These are phyloP conservation scores for Hyphantria cunea DNA, from an alignment of 1,140 invertebrate genomes.

Conservation along the genomic window DNA sequence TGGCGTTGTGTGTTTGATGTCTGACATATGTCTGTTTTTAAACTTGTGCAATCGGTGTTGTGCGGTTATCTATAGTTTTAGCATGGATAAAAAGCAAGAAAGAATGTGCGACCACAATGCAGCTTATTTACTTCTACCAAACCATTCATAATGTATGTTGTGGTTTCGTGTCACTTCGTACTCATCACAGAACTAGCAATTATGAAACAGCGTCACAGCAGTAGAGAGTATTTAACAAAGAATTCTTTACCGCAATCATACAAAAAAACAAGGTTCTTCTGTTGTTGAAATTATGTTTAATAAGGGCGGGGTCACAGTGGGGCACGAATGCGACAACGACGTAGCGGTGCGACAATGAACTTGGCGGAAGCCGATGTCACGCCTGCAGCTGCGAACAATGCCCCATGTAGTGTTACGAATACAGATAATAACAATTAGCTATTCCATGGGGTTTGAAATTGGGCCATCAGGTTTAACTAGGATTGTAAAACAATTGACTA, in stretches of 20 bases:
- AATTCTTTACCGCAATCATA: neutral
- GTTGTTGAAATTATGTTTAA: conserved; percentile 14
- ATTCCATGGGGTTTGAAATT: conserved; percentile 28
- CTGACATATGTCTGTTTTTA: too few species aligned
- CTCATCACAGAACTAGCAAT: too few species aligned
- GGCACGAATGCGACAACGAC: conserved; percentile 26
- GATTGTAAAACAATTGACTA: too few species aligned
- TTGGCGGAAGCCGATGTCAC: conserved; percentile 76
- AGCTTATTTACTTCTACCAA: too few species aligned
- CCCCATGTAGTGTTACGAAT: conserved; percentile 34
- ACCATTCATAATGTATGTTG: too few species aligned
- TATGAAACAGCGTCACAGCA: too few species aligned
- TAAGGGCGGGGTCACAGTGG: conserved; percentile 37
- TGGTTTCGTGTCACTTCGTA: neutral
- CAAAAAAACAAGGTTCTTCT: neutral
- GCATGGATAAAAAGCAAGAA: too few species aligned
- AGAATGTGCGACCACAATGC: too few species aligned
- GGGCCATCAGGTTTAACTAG: conserved; percentile 16
- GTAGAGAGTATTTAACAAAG: neutral
- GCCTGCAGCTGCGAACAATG: conserved; percentile 68
- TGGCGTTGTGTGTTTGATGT: too few species aligned
- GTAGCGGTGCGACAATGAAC: conserved; percentile 68
- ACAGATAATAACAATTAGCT: conserved; percentile 38
- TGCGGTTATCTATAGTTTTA: too few species aligned
- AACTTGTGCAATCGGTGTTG: too few species aligned